phyloP scores from a whole-genome alignment of 2,113 vertebrate species.

The Halcyon malimbica region DNA sequence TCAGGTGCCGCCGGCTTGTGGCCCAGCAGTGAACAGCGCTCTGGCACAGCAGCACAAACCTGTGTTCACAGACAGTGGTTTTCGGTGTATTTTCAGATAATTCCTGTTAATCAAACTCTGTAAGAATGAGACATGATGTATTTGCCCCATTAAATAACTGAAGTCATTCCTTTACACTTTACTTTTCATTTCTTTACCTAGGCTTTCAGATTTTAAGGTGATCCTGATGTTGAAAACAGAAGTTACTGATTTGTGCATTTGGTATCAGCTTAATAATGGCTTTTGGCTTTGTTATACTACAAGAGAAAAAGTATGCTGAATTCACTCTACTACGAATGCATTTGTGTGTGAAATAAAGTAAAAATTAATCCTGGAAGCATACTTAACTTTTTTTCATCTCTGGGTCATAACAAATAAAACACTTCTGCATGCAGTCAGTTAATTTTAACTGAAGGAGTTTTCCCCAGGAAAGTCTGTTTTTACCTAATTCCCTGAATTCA shows the following conservation, averaged over 20 bases:
- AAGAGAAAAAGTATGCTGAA: background rate
- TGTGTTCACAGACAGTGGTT: background rate
- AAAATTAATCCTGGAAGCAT: background rate
- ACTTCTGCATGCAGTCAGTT: background rate
- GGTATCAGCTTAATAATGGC: background rate
- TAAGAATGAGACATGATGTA: background rate
- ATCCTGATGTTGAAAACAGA: background rate
- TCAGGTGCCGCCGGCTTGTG: background rate
- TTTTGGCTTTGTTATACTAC: background rate
- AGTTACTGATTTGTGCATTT: background rate
- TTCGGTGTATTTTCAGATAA: background rate
- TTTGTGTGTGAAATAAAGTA: background rate
- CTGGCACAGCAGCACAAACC: no score
- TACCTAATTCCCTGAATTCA: background rate
- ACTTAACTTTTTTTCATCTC: background rate
- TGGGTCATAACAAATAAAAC: background rate
- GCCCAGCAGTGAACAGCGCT: background rate
- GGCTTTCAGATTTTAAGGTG: background rate
- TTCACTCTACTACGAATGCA: background rate
- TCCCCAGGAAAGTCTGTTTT: background rate
- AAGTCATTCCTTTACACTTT: background rate
- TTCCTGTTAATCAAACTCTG: background rate
- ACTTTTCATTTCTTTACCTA: background rate
- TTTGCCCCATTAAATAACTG: background rate
- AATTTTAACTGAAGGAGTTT: background rate